phyloP scores from a whole-genome alignment of 2,797 vertebrate genomes.

The Epinephelus malabaricus region DNA sequence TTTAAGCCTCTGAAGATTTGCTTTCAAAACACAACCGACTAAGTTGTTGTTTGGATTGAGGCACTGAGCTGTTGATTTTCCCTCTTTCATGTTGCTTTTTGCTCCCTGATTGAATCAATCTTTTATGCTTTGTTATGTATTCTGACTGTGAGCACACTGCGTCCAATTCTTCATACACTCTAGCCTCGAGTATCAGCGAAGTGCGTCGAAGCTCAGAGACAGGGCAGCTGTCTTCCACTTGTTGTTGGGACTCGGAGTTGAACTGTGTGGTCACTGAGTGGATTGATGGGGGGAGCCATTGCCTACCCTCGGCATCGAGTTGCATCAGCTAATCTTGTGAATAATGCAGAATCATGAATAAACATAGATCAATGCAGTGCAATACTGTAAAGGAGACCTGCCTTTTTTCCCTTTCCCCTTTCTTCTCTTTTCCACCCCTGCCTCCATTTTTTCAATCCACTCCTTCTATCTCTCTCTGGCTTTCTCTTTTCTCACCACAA shows the following conservation, averaged over 20 bases:
- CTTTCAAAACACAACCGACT: constrained; percentile 37
- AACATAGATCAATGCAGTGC: constrained; percentile 68
- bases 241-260: constrained; percentile 57
- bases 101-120: constrained; percentile 71
- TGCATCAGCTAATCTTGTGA: constrained; percentile 84
- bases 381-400: constrained; percentile 71
- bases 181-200: constrained; percentile 14
- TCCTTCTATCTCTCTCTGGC: constrained; percentile 44
- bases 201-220: constrained; percentile 56
- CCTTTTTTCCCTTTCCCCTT: constrained; percentile 25
- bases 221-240: constrained; percentile 55
- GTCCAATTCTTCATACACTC: constrained; percentile 35
- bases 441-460: constrained; percentile 44
- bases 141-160: constrained; percentile 54
- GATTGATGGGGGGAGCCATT: constrained; percentile 62
- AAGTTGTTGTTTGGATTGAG: constrained; percentile 50
- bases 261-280: constrained; percentile 67
- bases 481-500: constrained; percentile 42
- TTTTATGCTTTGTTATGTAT: constrained; percentile 70
- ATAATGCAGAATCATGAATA: constrained; percentile 84
- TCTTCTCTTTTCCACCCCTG: constrained; percentile 43
- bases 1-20: constrained; percentile 8
- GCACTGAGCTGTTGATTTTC: constrained; percentile 49
- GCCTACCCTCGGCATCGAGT: constrained; percentile 68
- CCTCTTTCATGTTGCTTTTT: constrained; percentile 66